These are phyloP conservation scores for Apodemus sylvaticus DNA, from an alignment of 2,113 vertebrate genomes.

Conservation along the genomic window DNA sequence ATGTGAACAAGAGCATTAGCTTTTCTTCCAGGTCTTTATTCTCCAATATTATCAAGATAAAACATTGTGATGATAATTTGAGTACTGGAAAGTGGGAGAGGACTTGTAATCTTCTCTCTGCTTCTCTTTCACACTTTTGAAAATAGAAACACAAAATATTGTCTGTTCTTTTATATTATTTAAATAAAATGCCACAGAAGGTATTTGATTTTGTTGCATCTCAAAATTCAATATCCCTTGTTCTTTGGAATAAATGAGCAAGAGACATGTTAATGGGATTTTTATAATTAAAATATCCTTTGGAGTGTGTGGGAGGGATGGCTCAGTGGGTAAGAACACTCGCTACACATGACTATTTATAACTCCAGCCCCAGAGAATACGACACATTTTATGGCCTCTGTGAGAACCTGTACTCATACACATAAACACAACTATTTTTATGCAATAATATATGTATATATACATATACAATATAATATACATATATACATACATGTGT, in stretches of 20 bases:
- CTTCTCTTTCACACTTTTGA: neutral
- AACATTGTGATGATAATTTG: neutral
- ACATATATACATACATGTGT: neutral
- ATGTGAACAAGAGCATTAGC: neutral
- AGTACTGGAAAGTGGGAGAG: neutral
- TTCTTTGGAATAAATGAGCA: neutral
- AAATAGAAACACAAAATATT: neutral
- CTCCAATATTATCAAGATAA: neutral
- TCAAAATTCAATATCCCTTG: neutral
- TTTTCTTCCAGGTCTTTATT: neutral
- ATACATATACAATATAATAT: neutral
- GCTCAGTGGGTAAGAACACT: too few relatives aligned
- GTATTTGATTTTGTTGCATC: slow-evolving; percentile 23
- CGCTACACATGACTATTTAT: neutral
- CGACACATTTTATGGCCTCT: neutral
- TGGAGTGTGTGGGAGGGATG: neutral
- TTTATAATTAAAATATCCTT: slow-evolving; percentile 51
- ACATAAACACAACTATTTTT: neutral
- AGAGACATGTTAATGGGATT: neutral
- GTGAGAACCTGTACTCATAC: neutral
- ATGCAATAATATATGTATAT: neutral
- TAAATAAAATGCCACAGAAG: neutral
- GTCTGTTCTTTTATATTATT: neutral
- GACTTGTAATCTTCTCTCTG: neutral
- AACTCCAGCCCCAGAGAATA: neutral